phyloP scores from a whole-genome alignment of 2,797 vertebrate genomes.

The Rousettus madagascariensis region DNA sequence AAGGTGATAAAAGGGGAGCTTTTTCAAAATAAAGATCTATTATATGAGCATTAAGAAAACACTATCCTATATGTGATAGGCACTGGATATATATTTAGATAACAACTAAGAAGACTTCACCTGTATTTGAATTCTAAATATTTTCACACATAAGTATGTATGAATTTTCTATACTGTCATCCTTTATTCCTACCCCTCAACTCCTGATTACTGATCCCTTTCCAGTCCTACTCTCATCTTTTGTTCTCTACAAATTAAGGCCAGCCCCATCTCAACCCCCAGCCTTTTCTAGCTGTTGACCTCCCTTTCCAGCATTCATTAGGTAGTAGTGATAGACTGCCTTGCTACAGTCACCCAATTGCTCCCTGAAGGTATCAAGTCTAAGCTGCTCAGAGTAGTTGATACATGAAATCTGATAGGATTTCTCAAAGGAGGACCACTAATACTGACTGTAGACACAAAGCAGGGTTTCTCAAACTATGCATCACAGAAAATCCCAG shows the following conservation, averaged over 20 bases:
- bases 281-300: background rate
- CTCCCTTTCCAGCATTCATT: background rate
- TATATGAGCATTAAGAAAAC: conserved; percentile 34
- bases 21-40: conserved; percentile 38
- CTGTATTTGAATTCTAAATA: background rate
- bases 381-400: background rate
- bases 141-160: background rate
- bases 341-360: background rate
- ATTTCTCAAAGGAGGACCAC: background rate
- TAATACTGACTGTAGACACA: background rate
- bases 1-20: background rate
- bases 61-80: background rate
- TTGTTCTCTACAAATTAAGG: conserved; percentile 14
- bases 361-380: background rate
- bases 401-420: background rate
- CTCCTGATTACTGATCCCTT: background rate
- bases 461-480: conserved; percentile 14
- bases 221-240: background rate
- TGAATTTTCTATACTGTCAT: background rate
- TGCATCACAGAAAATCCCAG: background rate
- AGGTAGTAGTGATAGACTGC: background rate
- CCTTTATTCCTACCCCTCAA: background rate
- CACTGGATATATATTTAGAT: background rate
- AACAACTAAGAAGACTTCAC: background rate
- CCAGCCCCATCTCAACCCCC: background rate